Base-by-base conservation (phyloP, 2,888 invertebrate genomes). In the Nesidiocoris tenuis region DNA sequence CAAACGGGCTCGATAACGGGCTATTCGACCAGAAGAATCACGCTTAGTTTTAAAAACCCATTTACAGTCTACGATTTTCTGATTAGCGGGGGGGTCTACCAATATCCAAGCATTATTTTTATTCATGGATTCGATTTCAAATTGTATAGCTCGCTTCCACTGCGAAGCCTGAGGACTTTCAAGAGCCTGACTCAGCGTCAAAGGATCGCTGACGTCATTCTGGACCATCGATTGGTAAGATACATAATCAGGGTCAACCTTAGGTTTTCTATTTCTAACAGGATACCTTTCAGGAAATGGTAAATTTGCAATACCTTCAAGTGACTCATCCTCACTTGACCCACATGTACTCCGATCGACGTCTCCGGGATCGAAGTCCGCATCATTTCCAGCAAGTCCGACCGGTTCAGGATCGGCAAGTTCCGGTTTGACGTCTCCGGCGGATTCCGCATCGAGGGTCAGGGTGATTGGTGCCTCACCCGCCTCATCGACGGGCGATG, bases 1-100 rank as follows among this genome's bases (percentile, higher is more conserved):
- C 7, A 82, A 75, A 18, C 82, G 71, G 17, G 82, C 81, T 71
- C 81, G 82, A 54, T 78, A 81, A 25, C 79, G 77, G 7, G 77
- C 77, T 2, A 70, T 19, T 54, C 77, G n/a, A 1, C 59, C 59
- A 59, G 3, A 1, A n/a, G 56, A 22, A 71, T 71, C 25, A 7
- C 25, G 1, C 17, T 71, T 68, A 12, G 59, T 71, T 18, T 61
- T 59, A 18, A 71, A 71, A 23, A 71, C 71, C 71, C 71, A 71
- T 18, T 59, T 57, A 17, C 55, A 54, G 17, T 68, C 1, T 17
- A 71, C 61, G n/a, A 71, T 24, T 22, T 71, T 71, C 12, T 24
- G 22, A 61, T 71, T 39, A 16, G 9, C 1, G 12, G 71, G 71
- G 3, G 5, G 24, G n/a, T 71, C 71, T 19, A 71, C 71, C 1